A percentile compares a stretch with the other conserved stretches of the same genome.
Conservation (phyloP, 2,888 invertebrate genomes). For the Cephus runcator region DNA sequence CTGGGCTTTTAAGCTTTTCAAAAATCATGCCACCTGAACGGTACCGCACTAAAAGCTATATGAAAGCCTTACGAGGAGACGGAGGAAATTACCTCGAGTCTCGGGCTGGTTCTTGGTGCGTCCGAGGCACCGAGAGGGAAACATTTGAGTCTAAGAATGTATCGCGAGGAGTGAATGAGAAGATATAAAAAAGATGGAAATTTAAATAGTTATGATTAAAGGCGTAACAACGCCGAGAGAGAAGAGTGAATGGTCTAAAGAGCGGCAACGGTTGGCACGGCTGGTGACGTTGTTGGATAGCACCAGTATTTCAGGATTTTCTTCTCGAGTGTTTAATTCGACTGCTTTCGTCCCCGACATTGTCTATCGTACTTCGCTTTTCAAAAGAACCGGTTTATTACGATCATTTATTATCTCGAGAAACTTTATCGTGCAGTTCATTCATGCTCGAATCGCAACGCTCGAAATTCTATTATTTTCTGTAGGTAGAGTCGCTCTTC, state of each 20-base stretch:
- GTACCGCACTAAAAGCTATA: no score
- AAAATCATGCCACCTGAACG: no score
- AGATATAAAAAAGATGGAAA: neutral
- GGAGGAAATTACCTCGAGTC: no score
- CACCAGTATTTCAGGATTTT: conserved; percentile 17
- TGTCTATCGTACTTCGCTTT: conserved; percentile 15
- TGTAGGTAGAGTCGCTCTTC: neutral
- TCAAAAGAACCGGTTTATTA: conserved; percentile 13
- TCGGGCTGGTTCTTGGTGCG: no score
- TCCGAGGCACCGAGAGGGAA: no score
- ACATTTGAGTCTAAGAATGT: no score
- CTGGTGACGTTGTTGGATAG: conserved; percentile 16
- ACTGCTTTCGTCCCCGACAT: conserved; percentile 16
- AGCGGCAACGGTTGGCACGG: conserved; percentile 11
- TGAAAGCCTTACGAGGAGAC: neutral
- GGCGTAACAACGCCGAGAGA: neutral
- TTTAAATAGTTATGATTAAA: neutral
- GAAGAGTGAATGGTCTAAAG: neutral
- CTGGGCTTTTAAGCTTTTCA: neutral
- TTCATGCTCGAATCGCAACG: neutral
- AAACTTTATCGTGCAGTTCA: conserved; percentile 1
- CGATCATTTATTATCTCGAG: conserved; percentile 11
- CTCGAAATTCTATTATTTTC: neutral
- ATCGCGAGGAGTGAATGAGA: neutral
- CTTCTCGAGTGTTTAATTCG: conserved; percentile 16